Evolutionary conservation across 2,888 invertebrate species (phyloP).

Genomic region (Synanthedon myopaeformis): DNA sequence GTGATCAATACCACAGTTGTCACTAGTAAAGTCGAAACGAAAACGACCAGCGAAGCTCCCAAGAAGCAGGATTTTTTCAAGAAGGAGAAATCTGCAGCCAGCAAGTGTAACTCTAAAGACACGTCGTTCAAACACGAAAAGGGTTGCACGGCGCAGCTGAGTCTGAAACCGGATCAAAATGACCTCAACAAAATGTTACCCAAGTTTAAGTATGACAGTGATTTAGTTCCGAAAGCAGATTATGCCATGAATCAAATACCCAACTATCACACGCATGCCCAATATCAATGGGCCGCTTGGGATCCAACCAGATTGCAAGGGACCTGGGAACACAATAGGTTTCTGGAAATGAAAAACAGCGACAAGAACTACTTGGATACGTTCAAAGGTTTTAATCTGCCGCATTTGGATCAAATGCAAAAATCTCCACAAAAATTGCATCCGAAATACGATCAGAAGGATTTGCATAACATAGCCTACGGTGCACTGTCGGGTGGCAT

Average conservation of each 20-base stretch:
- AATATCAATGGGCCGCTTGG: slow-evolving; percentile 75
- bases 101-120: slow-evolving; percentile 48
- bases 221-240: slow-evolving; percentile 70
- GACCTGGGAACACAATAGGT: slow-evolving; percentile 66
- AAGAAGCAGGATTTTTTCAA: slow-evolving; percentile 67
- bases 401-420: slow-evolving; percentile 70
- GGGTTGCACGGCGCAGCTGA: slow-evolving; percentile 42
- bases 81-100: slow-evolving; percentile 54
- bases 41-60: slow-evolving; percentile 41
- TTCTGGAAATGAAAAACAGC: slow-evolving; percentile 57
- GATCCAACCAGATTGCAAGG: slow-evolving; percentile 59
- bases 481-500: slow-evolving; percentile 51
- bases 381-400: slow-evolving; percentile 69
- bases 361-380: slow-evolving; percentile 73
- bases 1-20: slow-evolving; percentile 51
- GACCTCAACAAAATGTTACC: slow-evolving; percentile 69
- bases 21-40: slow-evolving; percentile 46
- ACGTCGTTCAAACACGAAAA: slow-evolving; percentile 57
- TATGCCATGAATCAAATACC: slow-evolving; percentile 75
- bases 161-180: slow-evolving; percentile 51
- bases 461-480: slow-evolving; percentile 60
- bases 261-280: slow-evolving; percentile 74
- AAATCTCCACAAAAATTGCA: slow-evolving; percentile 73
- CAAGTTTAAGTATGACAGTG: slow-evolving; percentile 65
- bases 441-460: slow-evolving; percentile 61